phyloP scores from a whole-genome alignment of 1,140 invertebrate species.

The Phocides pigmalion region DNA sequence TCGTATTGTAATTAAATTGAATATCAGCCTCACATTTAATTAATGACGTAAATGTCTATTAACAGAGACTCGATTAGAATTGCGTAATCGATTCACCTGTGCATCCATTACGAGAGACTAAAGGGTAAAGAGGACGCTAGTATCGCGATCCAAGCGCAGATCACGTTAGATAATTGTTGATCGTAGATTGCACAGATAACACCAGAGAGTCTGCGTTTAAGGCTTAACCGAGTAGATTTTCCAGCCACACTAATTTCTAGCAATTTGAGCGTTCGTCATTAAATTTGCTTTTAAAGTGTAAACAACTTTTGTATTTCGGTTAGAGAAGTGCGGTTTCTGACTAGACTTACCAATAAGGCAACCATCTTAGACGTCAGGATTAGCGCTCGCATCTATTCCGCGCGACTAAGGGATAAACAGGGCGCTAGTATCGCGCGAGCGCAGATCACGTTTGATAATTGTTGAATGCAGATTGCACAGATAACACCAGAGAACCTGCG shows the following conservation, averaged over 20 bases:
- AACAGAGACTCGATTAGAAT: conserved; percentile 17
- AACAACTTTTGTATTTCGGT: no score
- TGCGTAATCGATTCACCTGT: conserved; percentile 27
- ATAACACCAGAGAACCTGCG: conserved; percentile 27
- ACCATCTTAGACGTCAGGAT: no score
- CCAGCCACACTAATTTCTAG: no score
- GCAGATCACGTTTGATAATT: conserved; percentile 30
- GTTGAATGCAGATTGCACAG: conserved; percentile 23
- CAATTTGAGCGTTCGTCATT: no score
- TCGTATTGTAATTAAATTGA: neutral
- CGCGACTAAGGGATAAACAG: no score
- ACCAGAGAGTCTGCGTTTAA: conserved; percentile 27
- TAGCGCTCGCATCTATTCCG: no score
- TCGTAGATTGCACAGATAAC: conserved; percentile 24
- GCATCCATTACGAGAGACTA: conserved; percentile 21
- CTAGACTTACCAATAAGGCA: no score
- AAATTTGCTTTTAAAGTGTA: no score
- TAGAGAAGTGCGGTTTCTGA: no score
- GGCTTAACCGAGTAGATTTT: no score
- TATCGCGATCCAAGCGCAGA: conserved; percentile 30
- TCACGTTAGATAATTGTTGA: conserved; percentile 28
- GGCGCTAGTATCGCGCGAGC: conserved; percentile 30
- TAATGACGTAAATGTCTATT: conserved; percentile 6
- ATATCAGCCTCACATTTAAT: neutral
- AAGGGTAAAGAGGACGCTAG: conserved; percentile 28